Evolutionary conservation across 2,888 invertebrate genomes (phyloP).

Genomic region (Nomada ruficornis): DNA sequence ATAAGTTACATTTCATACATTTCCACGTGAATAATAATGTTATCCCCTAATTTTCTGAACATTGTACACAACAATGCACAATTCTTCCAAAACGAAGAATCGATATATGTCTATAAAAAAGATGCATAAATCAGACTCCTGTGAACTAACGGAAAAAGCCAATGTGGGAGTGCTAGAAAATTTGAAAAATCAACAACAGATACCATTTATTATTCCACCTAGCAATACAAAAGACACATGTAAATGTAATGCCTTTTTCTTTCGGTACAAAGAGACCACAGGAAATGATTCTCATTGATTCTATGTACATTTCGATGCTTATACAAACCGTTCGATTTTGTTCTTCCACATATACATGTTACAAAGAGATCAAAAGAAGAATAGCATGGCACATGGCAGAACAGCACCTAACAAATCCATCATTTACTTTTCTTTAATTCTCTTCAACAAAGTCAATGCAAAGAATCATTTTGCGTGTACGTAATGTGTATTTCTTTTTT

Average conservation of each 20-base stretch:
- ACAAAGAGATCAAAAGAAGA: conserved; percentile 37
- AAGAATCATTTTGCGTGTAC: conserved; percentile 3
- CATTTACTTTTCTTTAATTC: conserved; percentile 14
- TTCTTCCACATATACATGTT: conserved; percentile 18
- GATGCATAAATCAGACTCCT: conserved; percentile 29
- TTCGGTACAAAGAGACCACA: conserved; percentile 7
- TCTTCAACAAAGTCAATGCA: conserved; percentile 10
- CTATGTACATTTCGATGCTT: conserved; percentile 3
- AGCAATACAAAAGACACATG: conserved; percentile 10
- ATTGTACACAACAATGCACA: not conserved
- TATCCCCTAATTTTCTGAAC: conserved; percentile 10
- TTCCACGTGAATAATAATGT: conserved; percentile 3
- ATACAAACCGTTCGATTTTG: conserved; percentile 18
- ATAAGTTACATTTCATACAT: not conserved
- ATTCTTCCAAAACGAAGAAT: conserved; percentile 15
- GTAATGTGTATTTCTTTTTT: conserved; percentile 12
- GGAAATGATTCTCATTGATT: conserved; percentile 11
- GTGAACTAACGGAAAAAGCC: conserved; percentile 24
- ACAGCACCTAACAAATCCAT: conserved; percentile 54
- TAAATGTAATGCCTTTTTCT: not conserved
- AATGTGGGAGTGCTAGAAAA: conserved; percentile 14
- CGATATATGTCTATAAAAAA: conserved; percentile 14
- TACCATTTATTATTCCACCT: conserved; percentile 23
- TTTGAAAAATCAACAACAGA: not conserved
- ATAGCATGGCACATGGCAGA: conserved; percentile 67